phyloP scores from a whole-genome alignment of 1,140 invertebrate species.

The Pteromalus puparum region DNA sequence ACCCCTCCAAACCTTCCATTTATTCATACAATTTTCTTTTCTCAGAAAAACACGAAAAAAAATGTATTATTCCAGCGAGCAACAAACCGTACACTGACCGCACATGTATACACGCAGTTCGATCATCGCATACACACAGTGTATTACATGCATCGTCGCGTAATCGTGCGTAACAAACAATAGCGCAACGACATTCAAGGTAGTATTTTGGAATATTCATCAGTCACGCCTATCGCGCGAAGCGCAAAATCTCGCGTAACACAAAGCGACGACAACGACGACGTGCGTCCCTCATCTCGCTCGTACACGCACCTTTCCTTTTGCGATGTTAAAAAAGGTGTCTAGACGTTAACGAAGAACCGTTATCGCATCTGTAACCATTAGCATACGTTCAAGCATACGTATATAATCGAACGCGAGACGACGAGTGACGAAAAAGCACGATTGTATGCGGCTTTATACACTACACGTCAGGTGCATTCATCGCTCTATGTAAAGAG shows the following conservation, averaged over 20 bases:
- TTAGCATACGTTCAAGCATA: conserved; percentile 14
- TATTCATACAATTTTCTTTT: too few relatives aligned
- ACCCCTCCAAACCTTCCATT: too few relatives aligned
- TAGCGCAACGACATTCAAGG: conserved; percentile 23
- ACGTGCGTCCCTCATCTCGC: background rate
- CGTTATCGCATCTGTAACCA: conserved; percentile 17
- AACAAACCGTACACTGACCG: too few relatives aligned
- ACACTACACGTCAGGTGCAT: background rate
- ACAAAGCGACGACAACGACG: background rate
- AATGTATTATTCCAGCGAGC: too few relatives aligned
- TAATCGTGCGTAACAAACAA: conserved; percentile 22
- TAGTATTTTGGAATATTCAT: conserved; percentile 41
- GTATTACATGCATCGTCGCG: conserved; percentile 3
- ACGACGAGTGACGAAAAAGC: background rate
- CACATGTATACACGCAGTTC: too few relatives aligned
- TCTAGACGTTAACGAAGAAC: background rate
- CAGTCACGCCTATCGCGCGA: background rate
- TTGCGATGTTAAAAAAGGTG: background rate
- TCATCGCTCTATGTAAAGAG: background rate
- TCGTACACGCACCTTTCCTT: background rate
- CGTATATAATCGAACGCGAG: background rate
- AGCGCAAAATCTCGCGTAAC: background rate
- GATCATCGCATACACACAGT: background rate
- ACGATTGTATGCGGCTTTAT: background rate
- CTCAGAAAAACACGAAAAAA: too few relatives aligned